A percentile compares a stretch with the other conserved stretches of the same genome.
phyloP scores from a whole-genome alignment of 2,888 invertebrate genomes.

The Luperina testacea region DNA sequence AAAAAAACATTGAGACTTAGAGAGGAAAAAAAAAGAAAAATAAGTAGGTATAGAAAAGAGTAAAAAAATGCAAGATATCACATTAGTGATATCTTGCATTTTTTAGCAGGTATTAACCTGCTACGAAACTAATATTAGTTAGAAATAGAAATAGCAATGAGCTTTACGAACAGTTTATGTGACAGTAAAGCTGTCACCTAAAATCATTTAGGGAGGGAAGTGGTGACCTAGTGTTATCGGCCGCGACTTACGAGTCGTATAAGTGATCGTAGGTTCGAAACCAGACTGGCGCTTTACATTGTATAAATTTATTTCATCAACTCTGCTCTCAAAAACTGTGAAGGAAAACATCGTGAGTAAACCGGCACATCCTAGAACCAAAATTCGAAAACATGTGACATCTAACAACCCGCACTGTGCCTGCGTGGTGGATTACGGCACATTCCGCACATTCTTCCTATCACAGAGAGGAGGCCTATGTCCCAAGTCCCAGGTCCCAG shows the following conservation, averaged over 20 bases:
- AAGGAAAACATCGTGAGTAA: too few relatives aligned
- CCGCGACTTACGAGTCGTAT: too few relatives aligned
- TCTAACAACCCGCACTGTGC: neutral
- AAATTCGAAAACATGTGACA: neutral
- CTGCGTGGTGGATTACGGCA: neutral
- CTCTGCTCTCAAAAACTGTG: too few relatives aligned
- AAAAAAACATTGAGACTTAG: neutral
- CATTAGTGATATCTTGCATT: too few relatives aligned
- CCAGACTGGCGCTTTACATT: too few relatives aligned
- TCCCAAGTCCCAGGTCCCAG: neutral
- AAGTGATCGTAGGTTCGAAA: too few relatives aligned
- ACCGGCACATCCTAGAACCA: too few relatives aligned
- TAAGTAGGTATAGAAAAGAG: neutral
- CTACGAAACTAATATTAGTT: neutral
- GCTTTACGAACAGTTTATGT: neutral
- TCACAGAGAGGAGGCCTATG: neutral
- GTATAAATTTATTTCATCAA: too few relatives aligned
- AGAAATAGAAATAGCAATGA: constrained; percentile 4
- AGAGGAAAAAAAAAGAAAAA: neutral
- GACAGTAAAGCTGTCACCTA: neutral
- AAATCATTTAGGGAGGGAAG: neutral
- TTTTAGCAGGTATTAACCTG: too few relatives aligned
- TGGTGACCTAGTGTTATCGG: too few relatives aligned
- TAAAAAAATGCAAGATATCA: neutral
- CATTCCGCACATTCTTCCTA: too few relatives aligned